phyloP scores from a whole-genome alignment of 30 jellyfish, hydroid and myxozoan genomes.

The Sanderia malayensis region DNA sequence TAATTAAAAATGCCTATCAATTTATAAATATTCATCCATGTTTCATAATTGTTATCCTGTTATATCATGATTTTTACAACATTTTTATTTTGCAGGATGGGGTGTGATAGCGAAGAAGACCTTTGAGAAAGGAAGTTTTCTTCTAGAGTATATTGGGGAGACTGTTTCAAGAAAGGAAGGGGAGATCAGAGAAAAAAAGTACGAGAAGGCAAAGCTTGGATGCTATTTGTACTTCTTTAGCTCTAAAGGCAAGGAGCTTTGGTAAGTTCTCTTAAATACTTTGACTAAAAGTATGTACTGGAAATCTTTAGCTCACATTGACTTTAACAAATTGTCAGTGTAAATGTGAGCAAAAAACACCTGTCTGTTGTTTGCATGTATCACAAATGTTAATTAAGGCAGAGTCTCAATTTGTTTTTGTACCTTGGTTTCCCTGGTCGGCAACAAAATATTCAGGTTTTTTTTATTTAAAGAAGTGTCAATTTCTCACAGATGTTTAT shows the following conservation, averaged over 20 bases:
- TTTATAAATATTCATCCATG: background rate
- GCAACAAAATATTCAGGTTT: background rate
- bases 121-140: background rate
- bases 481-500: background rate
- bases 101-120: background rate
- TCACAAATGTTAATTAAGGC: background rate
- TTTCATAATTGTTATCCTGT: background rate
- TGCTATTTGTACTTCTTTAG: background rate
- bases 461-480: background rate
- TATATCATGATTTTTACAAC: background rate
- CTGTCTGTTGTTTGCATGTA: slow-evolving; percentile 1
- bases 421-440: background rate
- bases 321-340: background rate
- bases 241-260: background rate
- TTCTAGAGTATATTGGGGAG: background rate
- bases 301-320: background rate
- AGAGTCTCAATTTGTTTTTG: background rate
- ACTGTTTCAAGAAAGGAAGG: background rate
- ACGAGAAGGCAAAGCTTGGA: background rate
- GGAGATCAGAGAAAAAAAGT: background rate
- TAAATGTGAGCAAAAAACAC: background rate
- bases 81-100: background rate
- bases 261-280: background rate
- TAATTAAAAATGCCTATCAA: background rate
- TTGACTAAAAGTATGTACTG: background rate